phyloP scores from a whole-genome alignment of 2,113 vertebrate genomes.

The Pandion haliaetus region DNA sequence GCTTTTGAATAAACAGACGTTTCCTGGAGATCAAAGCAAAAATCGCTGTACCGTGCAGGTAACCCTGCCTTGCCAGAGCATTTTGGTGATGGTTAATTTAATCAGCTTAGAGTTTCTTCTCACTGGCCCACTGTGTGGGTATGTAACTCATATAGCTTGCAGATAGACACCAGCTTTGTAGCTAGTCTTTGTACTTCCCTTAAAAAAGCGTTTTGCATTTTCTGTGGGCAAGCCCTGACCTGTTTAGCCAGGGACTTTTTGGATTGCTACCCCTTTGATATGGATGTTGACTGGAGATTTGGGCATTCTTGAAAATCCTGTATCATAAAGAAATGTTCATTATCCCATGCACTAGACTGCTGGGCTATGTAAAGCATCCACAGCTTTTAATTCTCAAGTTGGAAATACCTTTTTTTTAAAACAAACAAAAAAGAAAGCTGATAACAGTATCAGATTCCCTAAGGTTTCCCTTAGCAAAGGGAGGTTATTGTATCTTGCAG shows the following conservation, averaged over 20 bases:
- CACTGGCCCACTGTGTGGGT: neutral
- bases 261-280: constrained; percentile 31
- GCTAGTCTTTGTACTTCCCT: neutral
- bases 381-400: neutral
- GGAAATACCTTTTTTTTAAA: neutral
- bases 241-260: constrained; percentile 7
- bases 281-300: constrained; percentile 29
- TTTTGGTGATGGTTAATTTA: neutral
- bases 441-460: neutral
- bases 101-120: neutral
- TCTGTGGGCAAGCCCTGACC: constrained; percentile 30
- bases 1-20: neutral
- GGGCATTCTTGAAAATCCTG: constrained; percentile 61
- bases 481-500: neutral
- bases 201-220: neutral
- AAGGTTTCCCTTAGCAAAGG: neutral
- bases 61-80: neutral
- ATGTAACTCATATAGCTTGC: neutral
- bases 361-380: constrained; percentile 10
- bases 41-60: neutral
- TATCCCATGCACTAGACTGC: neutral
- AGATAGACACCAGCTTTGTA: neutral
- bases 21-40: constrained; percentile 49
- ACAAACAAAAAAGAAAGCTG: neutral
- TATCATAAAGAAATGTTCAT: constrained; percentile 1